Conservation (phyloP, 2,113 vertebrate species). For the Centrocercus urophasianus region DNA sequence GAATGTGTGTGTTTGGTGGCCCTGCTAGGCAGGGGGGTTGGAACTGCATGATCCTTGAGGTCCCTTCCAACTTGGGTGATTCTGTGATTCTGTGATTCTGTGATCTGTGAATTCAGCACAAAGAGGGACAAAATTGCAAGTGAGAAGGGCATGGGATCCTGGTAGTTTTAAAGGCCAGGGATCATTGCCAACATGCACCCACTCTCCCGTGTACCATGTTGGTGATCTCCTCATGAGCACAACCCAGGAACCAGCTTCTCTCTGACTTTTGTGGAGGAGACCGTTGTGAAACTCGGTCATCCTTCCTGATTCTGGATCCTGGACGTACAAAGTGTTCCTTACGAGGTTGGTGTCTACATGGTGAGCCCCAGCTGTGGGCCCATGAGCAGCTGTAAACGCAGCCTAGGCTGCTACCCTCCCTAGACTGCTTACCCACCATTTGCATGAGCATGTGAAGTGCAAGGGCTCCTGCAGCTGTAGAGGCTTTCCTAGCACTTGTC, state of each 20-base stretch:
- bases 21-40: no score
- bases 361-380: not conserved
- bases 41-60: no score
- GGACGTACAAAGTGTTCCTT: not conserved
- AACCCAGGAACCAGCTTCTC: not conserved
- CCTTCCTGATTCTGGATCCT: not conserved
- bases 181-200: not conserved
- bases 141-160: not conserved
- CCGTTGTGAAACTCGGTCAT: not conserved
- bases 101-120: not conserved
- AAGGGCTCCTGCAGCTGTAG: not conserved
- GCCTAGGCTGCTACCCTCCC: not conserved
- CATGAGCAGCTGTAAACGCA: fast-evolving
- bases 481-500: not conserved
- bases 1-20: no score
- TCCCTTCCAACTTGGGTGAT: no score
- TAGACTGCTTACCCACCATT: not conserved
- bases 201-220: fast-evolving
- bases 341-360: not conserved
- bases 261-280: not conserved
- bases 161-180: not conserved
- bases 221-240: fast-evolving
- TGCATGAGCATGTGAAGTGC: not conserved
- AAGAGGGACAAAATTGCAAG: not conserved
- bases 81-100: no score